Evolutionary conservation across 64 coral and sea anemone species (phyloP).

Genomic region (Orbicella faveolata): DNA sequence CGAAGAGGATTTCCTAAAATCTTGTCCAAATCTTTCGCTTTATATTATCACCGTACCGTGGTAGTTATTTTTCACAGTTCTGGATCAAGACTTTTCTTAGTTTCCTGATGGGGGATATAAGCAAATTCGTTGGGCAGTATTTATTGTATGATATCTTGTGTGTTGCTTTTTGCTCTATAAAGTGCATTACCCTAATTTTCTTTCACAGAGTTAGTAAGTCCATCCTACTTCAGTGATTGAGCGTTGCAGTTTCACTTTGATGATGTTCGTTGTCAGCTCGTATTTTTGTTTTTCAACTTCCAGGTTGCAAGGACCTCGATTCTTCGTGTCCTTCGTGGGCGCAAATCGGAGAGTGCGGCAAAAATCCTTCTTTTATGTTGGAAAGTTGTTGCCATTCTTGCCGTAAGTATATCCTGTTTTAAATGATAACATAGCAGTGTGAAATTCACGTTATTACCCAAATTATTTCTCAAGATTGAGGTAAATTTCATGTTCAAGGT

Average conservation of each 20-base stretch:
- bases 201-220: neutral
- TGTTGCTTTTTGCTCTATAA: too few relatives aligned
- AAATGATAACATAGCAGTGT: neutral
- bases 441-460: neutral
- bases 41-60: too few relatives aligned
- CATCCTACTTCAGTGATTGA: neutral
- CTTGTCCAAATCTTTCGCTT: too few relatives aligned
- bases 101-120: too few relatives aligned
- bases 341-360: neutral
- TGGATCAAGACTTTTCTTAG: too few relatives aligned
- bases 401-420: neutral
- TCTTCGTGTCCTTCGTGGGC: neutral
- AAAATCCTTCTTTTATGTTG: neutral
- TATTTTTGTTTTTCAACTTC: neutral
- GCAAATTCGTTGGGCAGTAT: too few relatives aligned
- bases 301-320: neutral
- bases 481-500: neutral
- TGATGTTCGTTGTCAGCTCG: neutral
- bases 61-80: too few relatives aligned
- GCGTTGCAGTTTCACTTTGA: neutral
- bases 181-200: neutral
- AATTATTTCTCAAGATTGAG: neutral
- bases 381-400: constrained; percentile 2
- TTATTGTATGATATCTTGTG: too few relatives aligned
- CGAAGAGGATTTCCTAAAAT: too few relatives aligned